Evolutionary conservation across 1,140 invertebrate species (phyloP).

Genomic region (Teleopsis dalmanni): DNA sequence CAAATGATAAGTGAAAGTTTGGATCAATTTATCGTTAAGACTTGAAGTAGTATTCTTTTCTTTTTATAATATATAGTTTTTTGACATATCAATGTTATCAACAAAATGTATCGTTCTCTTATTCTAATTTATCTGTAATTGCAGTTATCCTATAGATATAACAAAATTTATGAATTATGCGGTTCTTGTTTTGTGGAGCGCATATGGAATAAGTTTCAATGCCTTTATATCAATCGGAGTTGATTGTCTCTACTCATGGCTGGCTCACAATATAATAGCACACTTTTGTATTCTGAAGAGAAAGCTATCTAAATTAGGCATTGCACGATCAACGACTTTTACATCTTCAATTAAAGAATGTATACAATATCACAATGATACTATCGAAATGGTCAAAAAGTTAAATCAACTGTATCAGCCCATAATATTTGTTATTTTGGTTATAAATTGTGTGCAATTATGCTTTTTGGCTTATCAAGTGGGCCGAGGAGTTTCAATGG

Average conservation of each 20-base stretch:
- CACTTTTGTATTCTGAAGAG: constrained; percentile 2
- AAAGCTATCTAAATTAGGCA: neutral
- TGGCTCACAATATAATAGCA: constrained; percentile 1
- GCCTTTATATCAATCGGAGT: neutral
- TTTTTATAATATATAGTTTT: too few species aligned
- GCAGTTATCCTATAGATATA: constrained; percentile 1
- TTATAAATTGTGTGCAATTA: neutral
- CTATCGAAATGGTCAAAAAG: neutral
- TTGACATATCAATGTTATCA: too few species aligned
- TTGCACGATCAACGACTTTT: neutral
- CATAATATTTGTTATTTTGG: constrained; percentile 2
- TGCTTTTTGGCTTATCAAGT: constrained; percentile 9
- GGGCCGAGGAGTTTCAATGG: neutral
- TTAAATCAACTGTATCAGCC: constrained; percentile 1
- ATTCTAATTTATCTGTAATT: neutral
- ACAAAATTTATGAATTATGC: neutral
- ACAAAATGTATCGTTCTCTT: too few species aligned
- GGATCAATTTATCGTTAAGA: too few species aligned
- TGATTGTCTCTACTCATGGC: constrained; percentile 5
- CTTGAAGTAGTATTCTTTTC: too few species aligned
- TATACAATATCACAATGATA: constrained; percentile 2
- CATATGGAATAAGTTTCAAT: neutral
- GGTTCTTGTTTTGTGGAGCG: neutral
- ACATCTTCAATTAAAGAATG: neutral
- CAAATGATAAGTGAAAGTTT: too few species aligned